Evolutionary conservation across 2,888 invertebrate genomes (phyloP), one percentile per base, ranked within the genome.

Genomic region (Hirtodrosophila alboralis): DNA sequence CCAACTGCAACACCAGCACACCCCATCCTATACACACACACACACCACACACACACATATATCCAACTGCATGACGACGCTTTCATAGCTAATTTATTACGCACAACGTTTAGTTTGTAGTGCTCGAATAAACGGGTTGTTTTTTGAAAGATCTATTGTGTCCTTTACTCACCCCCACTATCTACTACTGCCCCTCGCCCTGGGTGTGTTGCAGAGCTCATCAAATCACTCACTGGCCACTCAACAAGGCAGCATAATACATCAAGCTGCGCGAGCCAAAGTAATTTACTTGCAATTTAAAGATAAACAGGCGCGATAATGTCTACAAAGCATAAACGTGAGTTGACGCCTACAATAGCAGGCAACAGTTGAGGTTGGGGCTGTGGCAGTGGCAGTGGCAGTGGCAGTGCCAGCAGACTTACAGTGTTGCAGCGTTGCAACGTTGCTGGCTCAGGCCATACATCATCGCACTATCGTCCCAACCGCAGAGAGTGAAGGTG

Each of bases 291-390:
- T 86, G 84, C 87, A 85, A 85, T 84, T 83, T 85, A 75, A 72
- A 84, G 84, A 84, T 84, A 79, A 84, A 84, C 86, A 85, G 77
- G 84, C 76, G 87, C 70, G 88, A 87, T 87, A 87, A 86, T 86
- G 81, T 87, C 86, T 83, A 80, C 75, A 78, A 68, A 75, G 76
- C 76, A 86, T 73, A 72, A 78, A 86, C 87, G 88, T 87, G 88
- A 88, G 88, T 87, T 85, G 87, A 87, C 87, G 88, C 87, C 87
- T 84, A 87, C 87, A 84, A 87, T 79, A 59, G 61, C 49, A 13
- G 27, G 61, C 34, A 44, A n/a, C 33, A 48, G 30, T 34, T 13
- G 21, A 10, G 40, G 33, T 16, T 4, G 49, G 45, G 30, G 31
- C 41, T 12, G 18, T 12, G 13, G 27, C 44, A 34, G 33, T 16